phyloP scores from a whole-genome alignment of 2,113 vertebrate species.

The Telmatochromis sp. region DNA sequence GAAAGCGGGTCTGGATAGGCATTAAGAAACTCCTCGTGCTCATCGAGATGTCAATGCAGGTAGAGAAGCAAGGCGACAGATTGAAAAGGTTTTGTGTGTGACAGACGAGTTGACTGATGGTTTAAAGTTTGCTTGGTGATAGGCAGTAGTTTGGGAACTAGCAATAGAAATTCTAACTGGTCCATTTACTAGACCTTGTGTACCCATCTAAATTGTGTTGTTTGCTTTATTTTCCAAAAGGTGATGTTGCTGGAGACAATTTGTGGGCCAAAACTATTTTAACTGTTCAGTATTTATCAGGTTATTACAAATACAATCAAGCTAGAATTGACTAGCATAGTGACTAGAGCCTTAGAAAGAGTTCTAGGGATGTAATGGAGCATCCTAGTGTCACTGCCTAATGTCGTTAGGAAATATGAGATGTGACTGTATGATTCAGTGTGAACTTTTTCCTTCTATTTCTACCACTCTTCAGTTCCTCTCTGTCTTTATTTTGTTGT shows the following conservation, averaged over 20 bases:
- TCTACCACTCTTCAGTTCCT: neutral
- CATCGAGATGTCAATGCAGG: conserved; percentile 98
- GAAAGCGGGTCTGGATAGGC: conserved; percentile 89
- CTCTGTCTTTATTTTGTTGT: neutral
- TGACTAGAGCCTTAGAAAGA: neutral
- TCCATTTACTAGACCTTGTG: neutral
- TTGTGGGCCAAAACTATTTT: neutral
- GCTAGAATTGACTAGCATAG: neutral
- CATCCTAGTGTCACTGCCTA: neutral
- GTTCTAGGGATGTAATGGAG: neutral
- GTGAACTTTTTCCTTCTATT: neutral
- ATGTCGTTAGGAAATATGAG: neutral
- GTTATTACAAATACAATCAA: neutral
- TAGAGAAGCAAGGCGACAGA: conserved; percentile 25
- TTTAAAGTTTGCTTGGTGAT: neutral
- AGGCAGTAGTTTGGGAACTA: neutral
- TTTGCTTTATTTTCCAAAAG: neutral
- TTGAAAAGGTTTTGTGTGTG: neutral
- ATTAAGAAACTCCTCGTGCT: conserved; percentile 98
- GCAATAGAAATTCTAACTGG: neutral
- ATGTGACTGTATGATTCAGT: neutral
- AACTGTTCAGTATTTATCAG: neutral
- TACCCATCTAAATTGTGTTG: neutral
- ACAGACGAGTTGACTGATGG: neutral
- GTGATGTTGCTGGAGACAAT: neutral